Evolutionary conservation across 2,113 vertebrate genomes (phyloP).

Genomic region (Hippocampus guttulatus): DNA sequence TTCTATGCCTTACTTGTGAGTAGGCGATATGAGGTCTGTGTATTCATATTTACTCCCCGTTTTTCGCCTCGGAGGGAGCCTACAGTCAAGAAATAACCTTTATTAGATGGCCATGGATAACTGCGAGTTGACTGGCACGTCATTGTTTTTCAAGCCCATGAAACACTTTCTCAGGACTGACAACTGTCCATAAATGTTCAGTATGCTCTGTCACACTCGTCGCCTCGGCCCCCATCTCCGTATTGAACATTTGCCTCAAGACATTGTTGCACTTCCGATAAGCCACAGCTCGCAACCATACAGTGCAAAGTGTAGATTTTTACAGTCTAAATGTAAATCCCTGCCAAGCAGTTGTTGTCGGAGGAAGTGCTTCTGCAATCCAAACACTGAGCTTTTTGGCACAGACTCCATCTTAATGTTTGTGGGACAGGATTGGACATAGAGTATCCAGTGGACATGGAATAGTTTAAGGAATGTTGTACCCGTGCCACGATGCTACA

Average conservation of each 20-base stretch:
- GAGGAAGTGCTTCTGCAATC: conserved; percentile 53
- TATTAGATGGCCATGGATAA: conserved; percentile 58
- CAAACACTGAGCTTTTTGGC: conserved; percentile 51
- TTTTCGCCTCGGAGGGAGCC: conserved; percentile 46
- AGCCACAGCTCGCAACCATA: conserved; percentile 41
- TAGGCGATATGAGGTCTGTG: conserved; percentile 35
- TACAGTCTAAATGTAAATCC: conserved; percentile 56
- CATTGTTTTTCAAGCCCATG: conserved; percentile 42
- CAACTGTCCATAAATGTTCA: conserved; percentile 38
- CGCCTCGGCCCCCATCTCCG: conserved; percentile 15
- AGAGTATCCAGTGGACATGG: too few relatives aligned
- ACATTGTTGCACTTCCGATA: conserved; percentile 26
- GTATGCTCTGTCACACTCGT: conserved; percentile 6
- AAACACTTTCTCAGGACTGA: conserved; percentile 36
- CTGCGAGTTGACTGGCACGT: conserved; percentile 45
- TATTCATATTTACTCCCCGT: conserved; percentile 48
- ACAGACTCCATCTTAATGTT: conserved; percentile 47
- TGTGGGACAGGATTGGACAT: conserved; percentile 47
- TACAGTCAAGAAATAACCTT: conserved; percentile 63
- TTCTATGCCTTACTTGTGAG: conserved; percentile 21
- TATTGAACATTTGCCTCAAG: conserved; percentile 39
- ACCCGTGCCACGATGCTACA: conserved; percentile 35
- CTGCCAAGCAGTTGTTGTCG: conserved; percentile 46
- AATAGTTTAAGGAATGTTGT: conserved; percentile 55
- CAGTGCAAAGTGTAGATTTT: conserved; percentile 53